These are phyloP conservation scores for Mamestra configurata DNA, from an alignment of 1,140 invertebrate species.

Conservation along the genomic window DNA sequence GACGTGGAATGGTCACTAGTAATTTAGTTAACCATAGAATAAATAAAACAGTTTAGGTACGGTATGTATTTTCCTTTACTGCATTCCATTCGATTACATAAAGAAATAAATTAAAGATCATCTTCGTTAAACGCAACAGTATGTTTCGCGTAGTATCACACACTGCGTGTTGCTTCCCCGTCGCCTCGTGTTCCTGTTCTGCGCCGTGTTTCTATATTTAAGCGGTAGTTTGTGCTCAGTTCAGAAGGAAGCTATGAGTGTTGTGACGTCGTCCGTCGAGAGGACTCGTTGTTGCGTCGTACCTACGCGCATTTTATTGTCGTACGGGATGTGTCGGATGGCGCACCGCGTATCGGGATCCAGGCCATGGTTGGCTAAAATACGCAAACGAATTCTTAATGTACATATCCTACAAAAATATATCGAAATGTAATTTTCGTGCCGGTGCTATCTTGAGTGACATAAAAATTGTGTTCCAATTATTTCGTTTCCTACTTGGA, in stretches of 20 bases:
- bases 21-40: background rate
- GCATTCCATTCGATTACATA: background rate
- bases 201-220: constrained; percentile 85
- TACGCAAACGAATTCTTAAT: constrained; percentile 29
- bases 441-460: constrained; percentile 36
- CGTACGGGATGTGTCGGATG: constrained; percentile 65
- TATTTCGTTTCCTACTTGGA: constrained; percentile 7
- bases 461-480: constrained; percentile 21
- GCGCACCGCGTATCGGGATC: constrained; percentile 60
- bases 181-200: constrained; percentile 80
- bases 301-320: constrained; percentile 67
- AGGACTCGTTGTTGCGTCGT: constrained; percentile 64
- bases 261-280: constrained; percentile 72
- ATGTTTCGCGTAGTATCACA: constrained; percentile 22
- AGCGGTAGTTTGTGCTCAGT: constrained; percentile 77
- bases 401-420: background rate
- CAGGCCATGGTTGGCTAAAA: constrained; percentile 51
- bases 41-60: background rate
- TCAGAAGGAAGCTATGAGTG: constrained; percentile 72
- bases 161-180: constrained; percentile 67
- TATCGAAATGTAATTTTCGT: constrained; percentile 6
- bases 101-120: background rate
- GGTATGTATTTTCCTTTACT: background rate
- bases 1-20: background rate
- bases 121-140: background rate